A percentile compares a stretch with the other conserved stretches of the same genome.
These are phyloP conservation scores for Encarsia formosa DNA, from an alignment of 2,888 invertebrate species.

Conservation along the genomic window DNA sequence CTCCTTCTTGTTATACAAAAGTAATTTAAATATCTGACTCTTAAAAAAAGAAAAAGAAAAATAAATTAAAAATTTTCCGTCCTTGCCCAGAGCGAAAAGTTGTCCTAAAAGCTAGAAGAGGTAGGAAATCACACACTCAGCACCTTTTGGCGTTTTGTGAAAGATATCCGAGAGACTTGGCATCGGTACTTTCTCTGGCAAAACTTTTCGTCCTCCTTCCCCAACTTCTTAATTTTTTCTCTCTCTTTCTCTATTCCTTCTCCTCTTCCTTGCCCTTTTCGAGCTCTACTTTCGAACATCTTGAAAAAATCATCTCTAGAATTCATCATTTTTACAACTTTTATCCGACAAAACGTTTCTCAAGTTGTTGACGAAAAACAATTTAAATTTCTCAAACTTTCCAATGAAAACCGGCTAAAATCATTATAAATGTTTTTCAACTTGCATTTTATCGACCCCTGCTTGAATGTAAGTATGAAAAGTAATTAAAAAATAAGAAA, in stretches of 20 bases:
- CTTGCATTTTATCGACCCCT: not conserved
- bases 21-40: no score
- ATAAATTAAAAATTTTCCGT: conserved; percentile 6
- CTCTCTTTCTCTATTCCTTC: conserved; percentile 3
- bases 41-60: no score
- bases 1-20: no score
- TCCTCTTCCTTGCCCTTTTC: not conserved
- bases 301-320: conserved; percentile 2
- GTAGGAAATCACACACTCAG: conserved; percentile 23
- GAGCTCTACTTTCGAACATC: conserved; percentile 3
- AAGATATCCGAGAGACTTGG: conserved; percentile 23
- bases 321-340: conserved; percentile 6
- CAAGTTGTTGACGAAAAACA: no score
- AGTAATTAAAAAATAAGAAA: conserved; percentile 21
- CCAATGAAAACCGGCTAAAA: not conserved
- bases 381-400: not conserved
- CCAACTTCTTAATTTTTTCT: conserved; percentile 24
- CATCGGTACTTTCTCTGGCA: conserved; percentile 19
- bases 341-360: no score
- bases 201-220: conserved; percentile 18
- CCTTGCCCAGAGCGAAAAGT: conserved; percentile 16
- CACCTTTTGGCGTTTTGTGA: conserved; percentile 20
- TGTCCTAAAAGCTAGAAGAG: conserved; percentile 17
- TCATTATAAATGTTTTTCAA: no score
- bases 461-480: conserved; percentile 16